These are phyloP conservation scores for Varroa destructor DNA, from an alignment of 1,140 invertebrate genomes.

Conservation along the genomic window DNA sequence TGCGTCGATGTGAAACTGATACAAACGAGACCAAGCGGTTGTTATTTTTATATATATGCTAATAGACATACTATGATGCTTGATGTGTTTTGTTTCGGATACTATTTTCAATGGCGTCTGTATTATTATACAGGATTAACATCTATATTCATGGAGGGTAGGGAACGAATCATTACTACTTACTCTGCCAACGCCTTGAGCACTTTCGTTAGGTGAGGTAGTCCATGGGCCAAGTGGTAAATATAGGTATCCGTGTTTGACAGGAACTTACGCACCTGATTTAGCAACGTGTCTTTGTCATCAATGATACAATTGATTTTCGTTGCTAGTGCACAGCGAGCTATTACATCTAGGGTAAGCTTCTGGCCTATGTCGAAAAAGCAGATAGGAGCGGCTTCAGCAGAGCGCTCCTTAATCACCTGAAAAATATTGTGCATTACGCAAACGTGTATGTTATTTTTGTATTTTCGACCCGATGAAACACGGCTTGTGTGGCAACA, in stretches of 20 bases:
- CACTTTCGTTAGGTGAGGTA: slow-evolving; percentile 1
- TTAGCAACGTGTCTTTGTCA: slow-evolving; percentile 41
- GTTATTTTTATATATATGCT: slow-evolving; percentile 36
- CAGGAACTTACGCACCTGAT: slow-evolving; percentile 30
- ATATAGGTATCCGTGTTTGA: not conserved
- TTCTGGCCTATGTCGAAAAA: slow-evolving; percentile 40
- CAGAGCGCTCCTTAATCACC: slow-evolving; percentile 34
- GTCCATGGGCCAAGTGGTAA: not conserved
- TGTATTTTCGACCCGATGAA: no score
- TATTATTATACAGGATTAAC: no score
- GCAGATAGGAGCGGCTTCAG: slow-evolving; percentile 36
- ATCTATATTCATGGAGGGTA: no score
- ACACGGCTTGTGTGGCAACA: not conserved
- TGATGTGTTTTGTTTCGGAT: no score
- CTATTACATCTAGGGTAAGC: slow-evolving; percentile 45
- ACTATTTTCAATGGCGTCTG: no score
- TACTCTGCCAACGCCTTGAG: not conserved
- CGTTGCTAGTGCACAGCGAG: slow-evolving; percentile 44
- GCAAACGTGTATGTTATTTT: no score
- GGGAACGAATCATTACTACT: not conserved
- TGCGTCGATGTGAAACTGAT: slow-evolving; percentile 35
- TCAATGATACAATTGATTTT: slow-evolving; percentile 42
- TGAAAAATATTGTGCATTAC: not conserved
- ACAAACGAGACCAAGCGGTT: slow-evolving; percentile 38
- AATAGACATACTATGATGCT: slow-evolving; percentile 37